These are phyloP conservation scores for Alfaro cultratus DNA, from an alignment of 2,797 vertebrate genomes.

Conservation along the genomic window DNA sequence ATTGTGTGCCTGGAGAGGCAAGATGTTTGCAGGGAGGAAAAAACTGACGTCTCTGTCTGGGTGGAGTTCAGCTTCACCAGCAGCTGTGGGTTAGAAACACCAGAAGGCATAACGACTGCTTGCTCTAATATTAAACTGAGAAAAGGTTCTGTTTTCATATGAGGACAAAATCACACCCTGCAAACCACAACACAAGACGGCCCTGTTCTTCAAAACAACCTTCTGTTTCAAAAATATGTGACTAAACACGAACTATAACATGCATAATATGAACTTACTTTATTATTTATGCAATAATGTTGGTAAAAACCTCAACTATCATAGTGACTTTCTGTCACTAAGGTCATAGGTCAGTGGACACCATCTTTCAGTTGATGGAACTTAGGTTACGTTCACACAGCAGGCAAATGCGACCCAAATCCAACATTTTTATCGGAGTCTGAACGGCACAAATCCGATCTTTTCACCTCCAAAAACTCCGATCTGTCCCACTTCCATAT, in stretches of 20 bases:
- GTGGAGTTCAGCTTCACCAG: slow-evolving; percentile 28
- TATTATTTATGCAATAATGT: background rate
- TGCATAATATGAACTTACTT: background rate
- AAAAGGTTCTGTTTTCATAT: slow-evolving; percentile 11
- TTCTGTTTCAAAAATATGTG: background rate
- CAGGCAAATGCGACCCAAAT: too few relatives aligned
- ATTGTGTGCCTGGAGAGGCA: slow-evolving; percentile 49
- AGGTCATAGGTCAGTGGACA: background rate
- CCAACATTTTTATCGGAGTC: too few relatives aligned
- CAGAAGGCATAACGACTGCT: slow-evolving; percentile 17
- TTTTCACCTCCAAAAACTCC: too few relatives aligned
- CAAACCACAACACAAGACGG: background rate
- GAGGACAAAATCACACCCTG: slow-evolving; percentile 3
- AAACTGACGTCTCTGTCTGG: slow-evolving; percentile 23
- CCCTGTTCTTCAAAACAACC: background rate
- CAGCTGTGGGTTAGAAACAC: slow-evolving; percentile 12
- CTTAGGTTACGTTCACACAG: too few relatives aligned
- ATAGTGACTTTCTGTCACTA: background rate
- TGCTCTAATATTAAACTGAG: slow-evolving; percentile 29
- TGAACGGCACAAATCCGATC: too few relatives aligned
- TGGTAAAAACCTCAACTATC: background rate
- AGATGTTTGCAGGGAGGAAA: slow-evolving; percentile 31
- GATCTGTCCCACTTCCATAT: too few relatives aligned
- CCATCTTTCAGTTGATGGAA: background rate
- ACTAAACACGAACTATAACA: background rate